A percentile compares a stretch with the other conserved stretches of the same genome.
Conservation (phyloP, 2,797 vertebrate species). For the Anguilla anguilla region DNA sequence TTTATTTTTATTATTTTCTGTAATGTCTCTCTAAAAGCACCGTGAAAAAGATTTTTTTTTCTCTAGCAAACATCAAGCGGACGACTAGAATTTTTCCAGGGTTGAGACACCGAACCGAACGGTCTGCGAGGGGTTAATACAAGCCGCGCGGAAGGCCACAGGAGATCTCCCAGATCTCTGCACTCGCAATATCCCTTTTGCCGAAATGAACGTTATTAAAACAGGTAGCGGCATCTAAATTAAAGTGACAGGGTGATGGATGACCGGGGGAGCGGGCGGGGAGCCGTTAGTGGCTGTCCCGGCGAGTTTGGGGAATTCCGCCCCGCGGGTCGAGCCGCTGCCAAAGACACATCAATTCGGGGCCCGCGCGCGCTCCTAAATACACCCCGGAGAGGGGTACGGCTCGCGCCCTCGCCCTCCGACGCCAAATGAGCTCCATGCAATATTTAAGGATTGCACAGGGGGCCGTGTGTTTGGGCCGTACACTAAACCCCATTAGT, state of each 20-base stretch:
- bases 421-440: slow-evolving; percentile 88
- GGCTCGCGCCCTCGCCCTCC: slow-evolving; percentile 73
- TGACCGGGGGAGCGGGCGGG: slow-evolving; percentile 79
- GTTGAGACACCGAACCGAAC: background rate
- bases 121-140: slow-evolving; percentile 78
- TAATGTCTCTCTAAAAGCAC: too few species aligned
- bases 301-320: slow-evolving; percentile 79
- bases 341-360: slow-evolving; percentile 85
- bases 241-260: slow-evolving; percentile 94
- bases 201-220: slow-evolving; percentile 89
- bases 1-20: too few species aligned
- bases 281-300: slow-evolving; percentile 79
- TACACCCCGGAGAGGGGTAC: slow-evolving; percentile 84
- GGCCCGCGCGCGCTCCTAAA: slow-evolving; percentile 75
- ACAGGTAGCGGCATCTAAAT: slow-evolving; percentile 95
- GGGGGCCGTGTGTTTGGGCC: slow-evolving; percentile 56
- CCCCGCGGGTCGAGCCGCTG: slow-evolving; percentile 75
- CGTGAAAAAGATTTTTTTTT: background rate
- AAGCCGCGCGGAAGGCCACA: slow-evolving; percentile 81
- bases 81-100: background rate
- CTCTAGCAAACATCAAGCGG: slow-evolving; percentile 10
- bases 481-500: slow-evolving; percentile 55
- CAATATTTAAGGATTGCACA: slow-evolving; percentile 91
- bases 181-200: slow-evolving; percentile 81
- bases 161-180: slow-evolving; percentile 79